Conservation (phyloP, 2,113 vertebrate genomes). For the Microtus richardsoni region DNA sequence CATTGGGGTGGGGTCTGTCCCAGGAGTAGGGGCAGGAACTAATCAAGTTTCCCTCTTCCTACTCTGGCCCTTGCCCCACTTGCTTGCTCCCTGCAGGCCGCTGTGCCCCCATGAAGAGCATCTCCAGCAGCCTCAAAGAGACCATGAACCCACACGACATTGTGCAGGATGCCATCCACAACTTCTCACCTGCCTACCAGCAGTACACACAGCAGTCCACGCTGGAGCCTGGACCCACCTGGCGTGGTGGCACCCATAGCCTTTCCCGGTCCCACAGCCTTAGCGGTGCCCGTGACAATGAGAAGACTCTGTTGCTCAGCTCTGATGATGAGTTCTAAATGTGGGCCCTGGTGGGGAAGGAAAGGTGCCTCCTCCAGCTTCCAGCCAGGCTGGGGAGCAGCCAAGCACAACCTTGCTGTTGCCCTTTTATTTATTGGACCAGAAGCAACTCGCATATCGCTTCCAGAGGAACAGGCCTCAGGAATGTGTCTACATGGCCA, state of each 20-base stretch:
- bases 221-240: constrained; percentile 88
- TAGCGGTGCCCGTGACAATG: constrained; percentile 91
- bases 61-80: fast-evolving
- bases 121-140: constrained; percentile 98
- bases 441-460: constrained; percentile 80
- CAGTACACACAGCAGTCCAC: constrained; percentile 98
- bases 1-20: neutral
- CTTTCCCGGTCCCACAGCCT: constrained; percentile 93
- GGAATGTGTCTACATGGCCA: neutral
- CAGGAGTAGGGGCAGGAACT: neutral
- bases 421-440: constrained; percentile 84
- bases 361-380: neutral
- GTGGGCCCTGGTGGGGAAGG: neutral
- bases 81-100: constrained; percentile 86
- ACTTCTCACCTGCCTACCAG: constrained; percentile 98
- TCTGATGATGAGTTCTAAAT: constrained; percentile 96
- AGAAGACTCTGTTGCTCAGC: constrained; percentile 96
- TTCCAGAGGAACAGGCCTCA: constrained; percentile 71
- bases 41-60: fast-evolving
- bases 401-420: neutral
- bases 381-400: neutral
- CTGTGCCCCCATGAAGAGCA: constrained; percentile 98
- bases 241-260: constrained; percentile 87
- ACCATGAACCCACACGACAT: constrained; percentile 98
- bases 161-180: constrained; percentile 97